These are phyloP conservation scores for Ypsolopha scabrella DNA, from an alignment of 2,888 invertebrate genomes.

Conservation along the genomic window DNA sequence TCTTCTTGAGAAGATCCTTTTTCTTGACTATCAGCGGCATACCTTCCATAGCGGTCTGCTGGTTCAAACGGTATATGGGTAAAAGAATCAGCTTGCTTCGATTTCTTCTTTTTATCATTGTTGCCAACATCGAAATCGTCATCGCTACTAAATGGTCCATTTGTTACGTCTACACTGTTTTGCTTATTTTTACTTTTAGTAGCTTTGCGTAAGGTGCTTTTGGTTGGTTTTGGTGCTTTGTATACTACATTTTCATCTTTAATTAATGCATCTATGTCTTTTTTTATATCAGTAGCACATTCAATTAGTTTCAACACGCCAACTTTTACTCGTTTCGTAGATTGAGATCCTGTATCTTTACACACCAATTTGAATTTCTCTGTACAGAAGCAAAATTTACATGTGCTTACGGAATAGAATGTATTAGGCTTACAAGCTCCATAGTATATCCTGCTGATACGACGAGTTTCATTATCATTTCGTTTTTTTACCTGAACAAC, in stretches of 20 bases:
- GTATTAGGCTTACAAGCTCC: slow-evolving; percentile 29
- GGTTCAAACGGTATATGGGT: too few species aligned
- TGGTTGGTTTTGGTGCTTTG: too few species aligned
- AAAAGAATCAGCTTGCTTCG: too few species aligned
- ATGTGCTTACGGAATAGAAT: slow-evolving; percentile 46
- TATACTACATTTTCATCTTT: too few species aligned
- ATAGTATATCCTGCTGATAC: slow-evolving; percentile 5
- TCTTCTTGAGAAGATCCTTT: too few species aligned
- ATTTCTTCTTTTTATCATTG: background rate
- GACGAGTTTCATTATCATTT: too few species aligned
- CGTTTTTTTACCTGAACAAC: too few species aligned
- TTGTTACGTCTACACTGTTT: too few species aligned
- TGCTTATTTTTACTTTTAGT: too few species aligned
- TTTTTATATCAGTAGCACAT: slow-evolving; percentile 31
- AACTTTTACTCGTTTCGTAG: slow-evolving; percentile 18
- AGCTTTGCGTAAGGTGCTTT: too few species aligned
- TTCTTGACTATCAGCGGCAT: too few species aligned
- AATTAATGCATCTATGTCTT: slow-evolving; percentile 26
- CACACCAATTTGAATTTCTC: slow-evolving; percentile 39
- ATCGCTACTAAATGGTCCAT: background rate
- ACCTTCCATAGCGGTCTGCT: too few species aligned
- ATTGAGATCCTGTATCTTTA: slow-evolving; percentile 21
- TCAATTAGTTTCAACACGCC: slow-evolving; percentile 30
- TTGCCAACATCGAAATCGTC: background rate
- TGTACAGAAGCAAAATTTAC: slow-evolving; percentile 45